Evolutionary conservation across 2,888 invertebrate genomes (phyloP), one percentile per base, ranked within the genome.

Genomic region (Epinotia brunnichana): DNA sequence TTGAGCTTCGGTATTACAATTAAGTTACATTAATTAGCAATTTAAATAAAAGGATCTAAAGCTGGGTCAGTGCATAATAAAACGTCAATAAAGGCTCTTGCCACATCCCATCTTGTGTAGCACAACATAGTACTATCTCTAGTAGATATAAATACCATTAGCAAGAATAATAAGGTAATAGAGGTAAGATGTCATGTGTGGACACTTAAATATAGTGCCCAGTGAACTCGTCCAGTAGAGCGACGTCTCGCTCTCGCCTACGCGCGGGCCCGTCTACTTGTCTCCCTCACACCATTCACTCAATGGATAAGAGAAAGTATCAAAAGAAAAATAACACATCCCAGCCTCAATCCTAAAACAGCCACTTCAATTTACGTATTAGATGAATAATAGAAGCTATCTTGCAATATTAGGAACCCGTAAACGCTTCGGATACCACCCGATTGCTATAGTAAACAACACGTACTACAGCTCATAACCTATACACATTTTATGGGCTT

Each of bases 251-350:
- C 80, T 92, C 86, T 64, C 80, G 75, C 86, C 51, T 75, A 76
- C 63, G 41, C 57, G 67, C 41, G 63, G 74, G 75, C 71, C 73
- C 73, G 81, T 87, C 81, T 80, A 76, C 73, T 85, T 77, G 77
- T 92, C 90, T 78, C 85, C 78, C 78, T 92, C 87, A 70, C 89
- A 90, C 92, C 92, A 90, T 92, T 92, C 92, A 93, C 92, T 92
- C 82, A 81, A 88, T 85, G 85, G 87, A 80, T 85, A 91, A 91
- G 93, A 93, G 93, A 93, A 93, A 93, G 93, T 93, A 91, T 91
- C 92, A 89, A 90, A 90, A 91, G 91, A 90, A 91, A 90, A 91
- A 89, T 89, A 91, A 87, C 85, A 87, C 82, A 88, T 87, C 86
- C 85, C 85, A 86, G 85, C 85, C 85, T 85, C 86, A 87, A 87